A percentile compares a stretch with the other conserved stretches of the same genome.
These are phyloP conservation scores for Cervus canadensis DNA, from an alignment of 2,113 vertebrate genomes.

Conservation along the genomic window DNA sequence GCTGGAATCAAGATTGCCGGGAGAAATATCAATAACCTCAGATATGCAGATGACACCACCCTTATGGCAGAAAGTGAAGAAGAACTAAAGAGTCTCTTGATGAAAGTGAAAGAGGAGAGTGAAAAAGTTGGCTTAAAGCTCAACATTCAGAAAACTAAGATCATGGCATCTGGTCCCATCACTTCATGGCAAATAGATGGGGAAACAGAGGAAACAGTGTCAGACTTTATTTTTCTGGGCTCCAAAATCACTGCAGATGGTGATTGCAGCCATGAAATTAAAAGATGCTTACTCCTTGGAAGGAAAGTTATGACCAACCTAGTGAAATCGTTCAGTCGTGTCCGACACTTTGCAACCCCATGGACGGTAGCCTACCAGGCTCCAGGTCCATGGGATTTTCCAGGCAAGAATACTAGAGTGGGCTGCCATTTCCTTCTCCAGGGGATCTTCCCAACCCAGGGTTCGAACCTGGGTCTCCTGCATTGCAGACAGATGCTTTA, in stretches of 20 bases:
- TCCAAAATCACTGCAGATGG: background rate
- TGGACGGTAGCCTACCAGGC: no score
- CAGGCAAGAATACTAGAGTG: no score
- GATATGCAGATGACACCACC: background rate
- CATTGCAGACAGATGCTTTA: no score
- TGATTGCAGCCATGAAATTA: background rate
- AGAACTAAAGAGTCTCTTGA: background rate
- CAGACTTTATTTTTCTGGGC: accelerated
- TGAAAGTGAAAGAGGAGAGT: background rate
- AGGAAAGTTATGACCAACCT: background rate
- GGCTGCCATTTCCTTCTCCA: no score
- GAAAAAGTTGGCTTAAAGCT: background rate
- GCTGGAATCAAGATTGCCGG: accelerated
- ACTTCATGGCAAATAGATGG: background rate
- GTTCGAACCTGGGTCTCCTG: no score
- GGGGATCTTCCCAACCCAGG: no score
- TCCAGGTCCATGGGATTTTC: no score
- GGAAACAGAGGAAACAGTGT: background rate
- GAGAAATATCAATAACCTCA: background rate
- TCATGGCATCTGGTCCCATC: background rate
- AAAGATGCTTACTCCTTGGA: background rate
- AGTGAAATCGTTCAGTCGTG: no score
- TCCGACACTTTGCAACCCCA: no score
- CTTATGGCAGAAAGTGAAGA: background rate
- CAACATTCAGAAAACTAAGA: background rate